Percentiles rank a stretch among this genome's conserved stretches.
phyloP scores from a whole-genome alignment of 2,888 invertebrate genomes.

The Litoditis marina region DNA sequence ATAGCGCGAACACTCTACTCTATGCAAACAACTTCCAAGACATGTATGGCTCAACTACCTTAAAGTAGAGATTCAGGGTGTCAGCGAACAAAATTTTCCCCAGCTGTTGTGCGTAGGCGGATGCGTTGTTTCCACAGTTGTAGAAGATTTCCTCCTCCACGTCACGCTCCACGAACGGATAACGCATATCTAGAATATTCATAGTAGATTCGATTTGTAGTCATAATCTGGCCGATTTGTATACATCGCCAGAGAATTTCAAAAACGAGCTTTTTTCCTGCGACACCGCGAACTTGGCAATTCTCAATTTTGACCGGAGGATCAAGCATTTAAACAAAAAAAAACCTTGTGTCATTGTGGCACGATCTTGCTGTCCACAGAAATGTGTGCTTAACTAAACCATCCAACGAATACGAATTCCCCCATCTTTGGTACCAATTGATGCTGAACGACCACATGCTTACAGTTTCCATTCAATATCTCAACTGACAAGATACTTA shows the following conservation, averaged over 20 bases:
- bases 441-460: too few species aligned
- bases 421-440: not conserved
- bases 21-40: too few species aligned
- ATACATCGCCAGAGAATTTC: not conserved
- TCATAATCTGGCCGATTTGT: not conserved
- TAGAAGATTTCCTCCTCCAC: constrained; percentile 36
- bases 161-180: constrained; percentile 35
- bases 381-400: too few species aligned
- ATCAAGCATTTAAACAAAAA: too few species aligned
- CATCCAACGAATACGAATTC: not conserved
- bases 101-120: constrained; percentile 44
- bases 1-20: too few species aligned
- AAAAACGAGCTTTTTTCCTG: not conserved
- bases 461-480: too few species aligned
- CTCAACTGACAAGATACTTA: too few species aligned
- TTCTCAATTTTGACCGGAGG: too few species aligned
- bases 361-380: too few species aligned
- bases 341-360: too few species aligned
- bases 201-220: not conserved
- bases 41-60: too few species aligned
- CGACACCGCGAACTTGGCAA: too few species aligned
- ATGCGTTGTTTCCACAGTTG: constrained; percentile 25
- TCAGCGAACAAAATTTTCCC: constrained; percentile 37
- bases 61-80: constrained; percentile 43
- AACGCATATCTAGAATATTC: constrained; percentile 21